Evolutionary conservation across 2,797 vertebrate species (phyloP), one percentile per base, ranked within the genome.

Genomic region (Emydoidea blandingii): DNA sequence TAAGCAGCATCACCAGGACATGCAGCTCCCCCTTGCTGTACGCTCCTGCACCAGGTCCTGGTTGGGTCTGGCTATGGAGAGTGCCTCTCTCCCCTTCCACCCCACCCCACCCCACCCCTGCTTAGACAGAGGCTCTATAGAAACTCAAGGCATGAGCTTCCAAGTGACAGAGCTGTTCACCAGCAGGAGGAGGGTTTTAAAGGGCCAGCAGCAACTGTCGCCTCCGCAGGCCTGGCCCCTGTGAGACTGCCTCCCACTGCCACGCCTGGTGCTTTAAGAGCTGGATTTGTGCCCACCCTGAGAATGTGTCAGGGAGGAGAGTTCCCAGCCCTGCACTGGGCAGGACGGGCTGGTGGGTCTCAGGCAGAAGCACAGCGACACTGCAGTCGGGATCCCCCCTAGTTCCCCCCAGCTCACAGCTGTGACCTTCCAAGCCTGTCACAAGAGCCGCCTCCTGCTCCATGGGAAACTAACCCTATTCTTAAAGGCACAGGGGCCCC

Each of bases 391-490:
- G 62, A 81, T 44, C 82, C 83, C 68, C 89, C 89, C 57, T 12
- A 11, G 12, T 1, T 37, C 68, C 54, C 84, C 90, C 68, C 57
- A 31, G 65, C 87, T 89, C 76, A 91, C 87, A 41, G 57, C 41
- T 52, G 92, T 91, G 92, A 92, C 92, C 94, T 96, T 94, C 90
- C 53, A 12, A 79, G 82, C 78, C 52, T 81, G 85, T 50, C 81
- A 83, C 41, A 34, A 7, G 50, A 52, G 85, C 88, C 68, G 49
- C 78, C 87, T 88, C 86, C 56, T n/a, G 53, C 23, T n/a, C 79
- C 68, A 47, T 44, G 76, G 94, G 90, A 91, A 95, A 87, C 79
- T n/a, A 47, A 57, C 50, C 68, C 50, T 31, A 18, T 29, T 84
- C 49, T 84, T 78, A 65, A 79, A 84, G 88, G 52, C 21, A 8